Evolutionary conservation across 2,888 invertebrate genomes (phyloP), one percentile per base, ranked within the genome.

Genomic region (Platynereis dumerilii): DNA sequence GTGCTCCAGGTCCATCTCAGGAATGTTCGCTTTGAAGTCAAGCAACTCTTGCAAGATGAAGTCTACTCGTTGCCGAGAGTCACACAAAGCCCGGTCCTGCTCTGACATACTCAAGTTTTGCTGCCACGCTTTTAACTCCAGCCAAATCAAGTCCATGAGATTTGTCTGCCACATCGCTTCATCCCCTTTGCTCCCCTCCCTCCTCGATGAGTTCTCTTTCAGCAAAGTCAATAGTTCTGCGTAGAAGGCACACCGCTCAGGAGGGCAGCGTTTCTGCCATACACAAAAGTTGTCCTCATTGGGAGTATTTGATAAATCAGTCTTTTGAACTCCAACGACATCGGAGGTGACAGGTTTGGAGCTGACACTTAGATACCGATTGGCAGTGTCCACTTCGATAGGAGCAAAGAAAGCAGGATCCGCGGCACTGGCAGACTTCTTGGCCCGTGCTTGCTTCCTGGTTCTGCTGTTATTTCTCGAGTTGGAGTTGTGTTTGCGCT

Each of bases 151-250:
- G 85, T 95, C 94, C 84, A 93, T 93, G 58, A 93, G 85, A 86
- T 93, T 92, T 74, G 91, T 93, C 84, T 93, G 93, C 92, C 92
- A 94, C 53, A 91, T 87, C 68, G 91, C 90, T 80, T 95, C 94
- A 34, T 66, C 74, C 70, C 63, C 75, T 74, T 53, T 69, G 67
- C 56, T 80, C 79, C 65, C 79, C 80, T 69, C 69, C 34, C 62
- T 65, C 17, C 59, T 27, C 0, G 65, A 83, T 39, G 79, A 73
- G 59, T 83, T 83, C n/a, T 85, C 85, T 76, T 90, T 89, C 76
- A 92, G 91, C 62, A 92, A 86, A 85, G 90, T 87, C 74, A 90
- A 89, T 83, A 92, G 90, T 0, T 90, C 91, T 78, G 89, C 73
- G 58, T 76, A 75, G 68, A 83, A 83, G 12, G 70, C 72, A 27